phyloP scores from a whole-genome alignment of 2,888 invertebrate species.

The Athalia cordata region DNA sequence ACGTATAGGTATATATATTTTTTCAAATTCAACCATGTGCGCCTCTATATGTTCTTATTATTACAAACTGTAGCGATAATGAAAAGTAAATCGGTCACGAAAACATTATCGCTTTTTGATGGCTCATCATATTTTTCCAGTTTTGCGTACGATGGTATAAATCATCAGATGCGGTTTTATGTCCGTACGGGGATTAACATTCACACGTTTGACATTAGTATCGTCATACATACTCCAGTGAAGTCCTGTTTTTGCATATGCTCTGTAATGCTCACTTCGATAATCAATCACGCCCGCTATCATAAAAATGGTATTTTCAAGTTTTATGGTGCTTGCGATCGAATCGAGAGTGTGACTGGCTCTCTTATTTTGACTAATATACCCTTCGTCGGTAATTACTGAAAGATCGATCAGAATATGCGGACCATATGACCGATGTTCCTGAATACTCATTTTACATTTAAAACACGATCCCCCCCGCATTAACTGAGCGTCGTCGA shows the following conservation, averaged over 20 bases:
- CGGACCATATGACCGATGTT: conserved; percentile 17
- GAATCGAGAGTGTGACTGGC: conserved; percentile 1
- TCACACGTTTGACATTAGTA: not conserved
- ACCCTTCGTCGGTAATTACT: conserved; percentile 14
- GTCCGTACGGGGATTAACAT: not conserved
- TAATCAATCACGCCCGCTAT: not conserved
- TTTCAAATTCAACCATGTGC: too few species aligned
- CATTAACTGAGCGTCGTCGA: conserved; percentile 27
- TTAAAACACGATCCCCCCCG: not conserved
- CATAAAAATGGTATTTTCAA: not conserved
- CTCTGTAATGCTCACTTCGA: not conserved
- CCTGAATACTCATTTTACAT: not conserved
- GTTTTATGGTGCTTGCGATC: not conserved
- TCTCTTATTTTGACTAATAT: not conserved
- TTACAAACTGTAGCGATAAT: too few species aligned
- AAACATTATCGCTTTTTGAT: too few species aligned
- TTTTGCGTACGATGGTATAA: not conserved
- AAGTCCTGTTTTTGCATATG: conserved; percentile 9
- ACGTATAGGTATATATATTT: too few species aligned
- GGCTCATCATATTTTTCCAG: too few species aligned
- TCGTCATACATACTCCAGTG: conserved; percentile 19
- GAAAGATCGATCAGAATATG: conserved; percentile 23
- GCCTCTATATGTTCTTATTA: too few species aligned
- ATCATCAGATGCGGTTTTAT: conserved; percentile 19
- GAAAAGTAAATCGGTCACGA: too few species aligned